Conservation (phyloP, 2,888 invertebrate species). For the Lasius platythorax region DNA sequence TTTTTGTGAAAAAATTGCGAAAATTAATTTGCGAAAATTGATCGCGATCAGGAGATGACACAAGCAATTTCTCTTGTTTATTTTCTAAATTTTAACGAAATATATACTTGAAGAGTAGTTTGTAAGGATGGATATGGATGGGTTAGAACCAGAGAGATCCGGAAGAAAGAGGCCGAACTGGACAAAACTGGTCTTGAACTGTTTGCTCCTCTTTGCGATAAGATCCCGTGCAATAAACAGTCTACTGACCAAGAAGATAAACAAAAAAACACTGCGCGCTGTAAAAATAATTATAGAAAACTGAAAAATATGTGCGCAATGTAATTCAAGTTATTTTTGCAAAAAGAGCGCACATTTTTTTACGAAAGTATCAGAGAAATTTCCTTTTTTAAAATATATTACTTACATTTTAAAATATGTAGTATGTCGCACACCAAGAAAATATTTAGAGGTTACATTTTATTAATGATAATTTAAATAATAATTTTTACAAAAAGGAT, state of each 20-base stretch:
- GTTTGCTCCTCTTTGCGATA: slow-evolving; percentile 57
- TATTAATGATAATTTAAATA: neutral
- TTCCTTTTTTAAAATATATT: neutral
- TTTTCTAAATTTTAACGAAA: neutral
- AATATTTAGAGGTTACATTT: neutral
- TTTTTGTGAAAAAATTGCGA: neutral
- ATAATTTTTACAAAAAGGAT: neutral
- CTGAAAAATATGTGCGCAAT: neutral
- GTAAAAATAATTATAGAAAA: slow-evolving; percentile 4
- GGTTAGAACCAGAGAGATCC: slow-evolving; percentile 53
- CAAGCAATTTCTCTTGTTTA: neutral
- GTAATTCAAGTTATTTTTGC: neutral
- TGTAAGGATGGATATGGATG: neutral
- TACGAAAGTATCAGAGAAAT: neutral
- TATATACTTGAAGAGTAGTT: neutral
- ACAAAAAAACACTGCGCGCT: neutral
- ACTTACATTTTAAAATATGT: neutral
- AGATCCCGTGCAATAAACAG: slow-evolving; percentile 51
- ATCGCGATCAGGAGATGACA: neutral
- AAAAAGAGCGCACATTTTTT: neutral
- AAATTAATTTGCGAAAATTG: neutral
- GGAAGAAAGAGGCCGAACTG: slow-evolving; percentile 58
- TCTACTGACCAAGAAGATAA: slow-evolving; percentile 21
- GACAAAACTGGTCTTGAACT: slow-evolving; percentile 63
- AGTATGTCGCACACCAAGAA: neutral